Percentiles rank a stretch among this genome's conserved stretches.
Evolutionary conservation across 2,888 invertebrate genomes (phyloP).

Genomic region (Agrotis ipsilon): DNA sequence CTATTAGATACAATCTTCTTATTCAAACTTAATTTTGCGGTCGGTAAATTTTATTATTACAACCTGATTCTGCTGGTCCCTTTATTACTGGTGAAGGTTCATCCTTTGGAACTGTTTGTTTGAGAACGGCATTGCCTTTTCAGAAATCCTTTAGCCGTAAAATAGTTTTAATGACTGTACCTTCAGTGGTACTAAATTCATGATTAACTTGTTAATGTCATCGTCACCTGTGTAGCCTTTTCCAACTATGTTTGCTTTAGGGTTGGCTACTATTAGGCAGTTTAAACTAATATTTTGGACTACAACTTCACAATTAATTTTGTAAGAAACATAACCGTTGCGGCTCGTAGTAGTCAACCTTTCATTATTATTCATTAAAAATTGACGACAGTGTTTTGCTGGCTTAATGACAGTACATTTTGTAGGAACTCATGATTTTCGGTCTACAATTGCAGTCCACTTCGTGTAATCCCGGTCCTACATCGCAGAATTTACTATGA

Average conservation of each 20-base stretch:
- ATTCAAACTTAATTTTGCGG: conserved; percentile 58
- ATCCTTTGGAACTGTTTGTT: conserved; percentile 29
- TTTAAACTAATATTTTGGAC: background rate
- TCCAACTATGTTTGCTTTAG: background rate
- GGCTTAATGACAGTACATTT: background rate
- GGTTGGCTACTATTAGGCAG: background rate
- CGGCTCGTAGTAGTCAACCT: too few relatives aligned
- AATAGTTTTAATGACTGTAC: conserved; percentile 29
- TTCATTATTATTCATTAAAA: too few relatives aligned
- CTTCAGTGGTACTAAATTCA: conserved; percentile 7
- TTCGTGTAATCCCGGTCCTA: too few relatives aligned
- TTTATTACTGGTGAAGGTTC: conserved; percentile 40
- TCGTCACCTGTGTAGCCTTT: background rate
- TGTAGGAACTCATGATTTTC: background rate
- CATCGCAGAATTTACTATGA: too few relatives aligned
- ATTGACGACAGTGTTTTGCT: background rate
- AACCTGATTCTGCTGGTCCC: conserved; percentile 28
- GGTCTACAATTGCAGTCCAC: too few relatives aligned
- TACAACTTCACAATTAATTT: too few relatives aligned
- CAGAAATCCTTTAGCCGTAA: conserved; percentile 25
- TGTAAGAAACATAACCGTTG: too few relatives aligned
- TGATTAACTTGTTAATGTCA: background rate
- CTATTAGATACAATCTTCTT: conserved; percentile 25
- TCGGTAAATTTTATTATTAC: conserved; percentile 56
- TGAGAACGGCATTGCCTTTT: conserved; percentile 15